Evolutionary conservation across 2,113 vertebrate genomes (phyloP).

Genomic region (Epinephelus cyanopodus): DNA sequence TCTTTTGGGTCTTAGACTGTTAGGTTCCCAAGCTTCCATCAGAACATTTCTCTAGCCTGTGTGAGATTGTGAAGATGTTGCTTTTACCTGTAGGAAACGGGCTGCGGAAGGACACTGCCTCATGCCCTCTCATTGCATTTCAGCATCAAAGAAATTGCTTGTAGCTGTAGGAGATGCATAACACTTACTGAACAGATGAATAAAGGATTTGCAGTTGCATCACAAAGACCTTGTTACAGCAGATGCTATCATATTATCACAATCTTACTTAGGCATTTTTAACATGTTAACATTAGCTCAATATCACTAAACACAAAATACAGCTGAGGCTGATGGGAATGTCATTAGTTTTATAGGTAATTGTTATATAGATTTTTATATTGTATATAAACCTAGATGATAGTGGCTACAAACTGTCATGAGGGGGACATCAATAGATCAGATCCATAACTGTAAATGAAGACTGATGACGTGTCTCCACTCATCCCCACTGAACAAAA

Average conservation of each 20-base stretch:
- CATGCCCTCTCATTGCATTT: neutral
- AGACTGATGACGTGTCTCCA: no score
- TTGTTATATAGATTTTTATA: no score
- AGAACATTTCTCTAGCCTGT: conserved; percentile 3
- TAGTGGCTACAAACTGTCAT: no score
- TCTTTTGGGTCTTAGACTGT: neutral
- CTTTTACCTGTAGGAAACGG: neutral
- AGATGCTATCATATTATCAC: neutral
- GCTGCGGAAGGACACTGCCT: neutral
- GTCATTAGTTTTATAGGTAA: neutral
- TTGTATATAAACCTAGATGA: no score
- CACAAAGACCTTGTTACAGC: neutral
- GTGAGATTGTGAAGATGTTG: neutral
- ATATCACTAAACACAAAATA: neutral
- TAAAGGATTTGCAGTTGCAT: neutral
- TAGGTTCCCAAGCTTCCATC: neutral
- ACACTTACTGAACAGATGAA: neutral
- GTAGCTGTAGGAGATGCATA: neutral
- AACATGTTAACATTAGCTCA: neutral
- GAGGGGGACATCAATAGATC: no score
- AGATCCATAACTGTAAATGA: no score
- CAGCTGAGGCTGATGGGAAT: neutral
- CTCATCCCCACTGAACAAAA: no score
- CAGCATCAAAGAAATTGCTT: neutral
- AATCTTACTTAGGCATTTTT: neutral